Evolutionary conservation across 53 echinoderm and acorn worm species (phyloP).

Genomic region (Antedon mediterranea): DNA sequence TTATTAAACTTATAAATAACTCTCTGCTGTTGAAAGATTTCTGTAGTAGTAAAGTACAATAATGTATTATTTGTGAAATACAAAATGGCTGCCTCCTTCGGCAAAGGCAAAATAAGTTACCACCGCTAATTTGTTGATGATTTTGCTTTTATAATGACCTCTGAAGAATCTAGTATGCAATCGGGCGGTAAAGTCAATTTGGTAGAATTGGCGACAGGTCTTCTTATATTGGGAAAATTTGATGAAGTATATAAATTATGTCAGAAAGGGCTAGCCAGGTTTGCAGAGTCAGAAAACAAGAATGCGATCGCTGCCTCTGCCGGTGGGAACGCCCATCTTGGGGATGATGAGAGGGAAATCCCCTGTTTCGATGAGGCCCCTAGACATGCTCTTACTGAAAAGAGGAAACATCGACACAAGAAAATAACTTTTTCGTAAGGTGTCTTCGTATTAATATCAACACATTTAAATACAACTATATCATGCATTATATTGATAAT

Average conservation of each 20-base stretch:
- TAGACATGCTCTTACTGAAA: neutral
- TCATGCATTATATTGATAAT: too few relatives aligned
- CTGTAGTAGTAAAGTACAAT: neutral
- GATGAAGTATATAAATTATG: slow-evolving; percentile 55
- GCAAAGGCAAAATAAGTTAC: too few relatives aligned
- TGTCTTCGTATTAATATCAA: too few relatives aligned
- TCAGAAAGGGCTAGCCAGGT: slow-evolving; percentile 7
- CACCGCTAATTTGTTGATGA: neutral
- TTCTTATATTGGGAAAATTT: slow-evolving; percentile 50
- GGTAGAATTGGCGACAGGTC: slow-evolving; percentile 49
- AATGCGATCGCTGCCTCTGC: too few relatives aligned
- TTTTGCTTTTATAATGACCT: neutral
- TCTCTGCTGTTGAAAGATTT: neutral
- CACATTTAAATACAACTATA: too few relatives aligned
- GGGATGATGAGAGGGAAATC: neutral
- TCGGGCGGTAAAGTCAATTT: slow-evolving; percentile 40
- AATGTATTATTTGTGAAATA: neutral
- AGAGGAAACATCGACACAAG: neutral
- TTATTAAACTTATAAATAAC: neutral
- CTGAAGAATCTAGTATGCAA: neutral
- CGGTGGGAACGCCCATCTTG: neutral
- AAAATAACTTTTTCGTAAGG: neutral
- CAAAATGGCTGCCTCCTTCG: neutral
- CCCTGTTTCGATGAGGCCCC: neutral
- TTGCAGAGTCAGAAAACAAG: neutral